Base-by-base conservation (phyloP, 2,797 vertebrate species). In the Zenarchopterus dispar region DNA sequence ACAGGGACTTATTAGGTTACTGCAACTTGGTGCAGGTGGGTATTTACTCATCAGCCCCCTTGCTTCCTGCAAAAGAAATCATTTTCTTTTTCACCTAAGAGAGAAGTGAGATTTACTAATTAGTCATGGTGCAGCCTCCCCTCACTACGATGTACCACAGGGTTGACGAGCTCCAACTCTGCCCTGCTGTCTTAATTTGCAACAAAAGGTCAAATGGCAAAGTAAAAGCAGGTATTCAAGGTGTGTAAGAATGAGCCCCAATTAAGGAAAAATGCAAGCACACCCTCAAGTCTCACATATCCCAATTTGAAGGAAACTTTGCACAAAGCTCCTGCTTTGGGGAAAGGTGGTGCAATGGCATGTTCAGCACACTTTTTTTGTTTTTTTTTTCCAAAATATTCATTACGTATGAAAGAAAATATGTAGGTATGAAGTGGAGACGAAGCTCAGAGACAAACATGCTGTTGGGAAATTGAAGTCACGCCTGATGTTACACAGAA, bases 1-100 rank as follows among this genome's bases (percentile, higher is more conserved):
- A 71, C 73, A 56, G 89, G 89, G 88, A 91, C 85, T 89, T 86
- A 87, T 88, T 90, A 89, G 82, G 88, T 85, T 87, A 82, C 88
- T 74, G 62, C 78, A 85, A 83, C 88, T 88, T 77, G 77, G 84
- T 80, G 80, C 75, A 88, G 86, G 86, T 88, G 84, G 81, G 72
- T 84, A 89, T 90, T 90, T 86, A 88, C 87, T 87, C 77, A 82
- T 81, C 81, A 86, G 74, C 73, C 80, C 78, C 75, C 61, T 46
- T 41, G 56, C 68, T 75, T 49, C 28, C 64, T 74, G 75, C 78
- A 73, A 84, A 85, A 81, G 73, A 88, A 86, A 86, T 85, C 8
- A 62, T 70, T 86, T 82, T 67, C 64, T 58, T 67, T 84, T 78
- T 84, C 71, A 88, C 82, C 83, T 86, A 62, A 59, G 78, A 89